These are phyloP conservation scores for Centropus bengalensis DNA, from an alignment of 2,113 vertebrate genomes.

Conservation along the genomic window DNA sequence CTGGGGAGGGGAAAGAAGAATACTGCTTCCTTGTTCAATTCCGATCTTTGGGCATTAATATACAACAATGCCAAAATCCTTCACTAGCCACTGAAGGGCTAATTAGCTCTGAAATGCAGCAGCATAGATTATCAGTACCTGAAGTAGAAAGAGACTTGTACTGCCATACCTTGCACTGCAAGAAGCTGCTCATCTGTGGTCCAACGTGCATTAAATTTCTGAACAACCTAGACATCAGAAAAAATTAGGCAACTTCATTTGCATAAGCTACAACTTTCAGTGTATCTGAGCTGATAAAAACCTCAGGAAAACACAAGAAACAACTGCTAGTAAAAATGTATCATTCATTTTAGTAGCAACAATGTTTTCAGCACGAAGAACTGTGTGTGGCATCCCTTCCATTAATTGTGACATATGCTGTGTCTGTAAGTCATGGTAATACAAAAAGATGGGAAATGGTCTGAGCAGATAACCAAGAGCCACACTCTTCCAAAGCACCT, in stretches of 20 bases:
- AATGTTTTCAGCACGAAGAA: neutral
- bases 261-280: neutral
- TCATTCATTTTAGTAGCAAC: neutral
- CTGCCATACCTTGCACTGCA: conserved; percentile 92
- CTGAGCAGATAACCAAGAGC: neutral
- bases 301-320: neutral
- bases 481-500: neutral
- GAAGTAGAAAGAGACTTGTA: neutral
- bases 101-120: neutral
- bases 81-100: neutral
- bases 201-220: conserved; percentile 95
- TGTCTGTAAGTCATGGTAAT: neutral
- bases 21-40: neutral
- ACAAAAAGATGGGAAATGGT: neutral
- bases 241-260: neutral
- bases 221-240: conserved; percentile 78
- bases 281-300: neutral
- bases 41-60: neutral
- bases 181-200: conserved; percentile 97
- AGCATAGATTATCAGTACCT: neutral
- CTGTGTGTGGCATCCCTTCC: neutral
- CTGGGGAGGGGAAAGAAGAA: neutral
- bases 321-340: neutral
- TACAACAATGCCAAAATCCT: neutral
- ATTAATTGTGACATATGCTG: neutral